A percentile compares a stretch with the other conserved stretches of the same genome.
phyloP scores from a whole-genome alignment of 2,113 vertebrate genomes.

The Furnarius figulus region DNA sequence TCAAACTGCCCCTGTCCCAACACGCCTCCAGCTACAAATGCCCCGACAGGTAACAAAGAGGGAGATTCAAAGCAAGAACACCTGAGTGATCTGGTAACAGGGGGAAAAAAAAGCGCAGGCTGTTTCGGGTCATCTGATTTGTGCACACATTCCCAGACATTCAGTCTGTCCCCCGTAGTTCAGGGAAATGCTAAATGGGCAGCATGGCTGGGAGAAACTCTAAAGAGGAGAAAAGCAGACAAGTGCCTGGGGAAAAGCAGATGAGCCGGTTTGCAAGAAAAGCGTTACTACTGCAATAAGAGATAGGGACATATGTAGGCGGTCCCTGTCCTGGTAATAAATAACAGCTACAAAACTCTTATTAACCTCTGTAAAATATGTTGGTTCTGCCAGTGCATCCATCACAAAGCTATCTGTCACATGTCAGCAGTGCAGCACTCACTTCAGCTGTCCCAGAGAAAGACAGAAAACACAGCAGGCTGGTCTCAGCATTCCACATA shows the following conservation, averaged over 20 bases:
- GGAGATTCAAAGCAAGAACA: slow-evolving; percentile 17
- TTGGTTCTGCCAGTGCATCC: neutral
- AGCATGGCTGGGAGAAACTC: neutral
- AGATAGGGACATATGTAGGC: neutral
- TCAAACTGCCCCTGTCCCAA: neutral
- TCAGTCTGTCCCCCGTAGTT: slow-evolving; percentile 1
- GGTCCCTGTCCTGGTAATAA: neutral
- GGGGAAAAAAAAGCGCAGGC: neutral
- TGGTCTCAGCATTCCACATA: fast-evolving
- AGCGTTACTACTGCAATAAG: neutral
- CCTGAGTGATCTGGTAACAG: neutral
- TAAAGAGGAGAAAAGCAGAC: neutral
- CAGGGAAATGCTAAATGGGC: slow-evolving; percentile 3
- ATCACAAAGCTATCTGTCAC: neutral
- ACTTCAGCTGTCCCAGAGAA: neutral
- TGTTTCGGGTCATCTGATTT: neutral
- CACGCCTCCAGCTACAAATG: neutral
- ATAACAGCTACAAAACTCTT: slow-evolving; percentile 8
- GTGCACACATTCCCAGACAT: neutral
- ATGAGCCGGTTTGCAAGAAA: slow-evolving; percentile 16
- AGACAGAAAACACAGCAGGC: neutral
- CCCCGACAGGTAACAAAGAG: neutral
- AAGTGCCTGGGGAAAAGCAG: neutral
- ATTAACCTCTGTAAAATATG: neutral
- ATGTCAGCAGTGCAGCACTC: neutral